Evolutionary conservation across 2,888 invertebrate species (phyloP).

Genomic region (Epistrophella euchroma): DNA sequence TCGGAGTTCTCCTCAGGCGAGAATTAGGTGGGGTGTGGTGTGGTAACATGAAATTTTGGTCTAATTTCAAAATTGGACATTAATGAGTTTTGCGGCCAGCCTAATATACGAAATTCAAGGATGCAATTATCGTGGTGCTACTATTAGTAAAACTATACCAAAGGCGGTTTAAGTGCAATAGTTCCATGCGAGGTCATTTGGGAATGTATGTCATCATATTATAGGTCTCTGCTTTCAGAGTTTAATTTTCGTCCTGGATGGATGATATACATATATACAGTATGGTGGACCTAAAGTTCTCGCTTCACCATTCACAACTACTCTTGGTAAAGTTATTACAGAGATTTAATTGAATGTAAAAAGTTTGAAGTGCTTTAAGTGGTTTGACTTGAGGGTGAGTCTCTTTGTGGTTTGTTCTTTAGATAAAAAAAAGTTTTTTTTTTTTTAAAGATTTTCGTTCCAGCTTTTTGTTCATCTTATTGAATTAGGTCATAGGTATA

Average conservation of each 20-base stretch:
- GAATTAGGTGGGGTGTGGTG: neutral
- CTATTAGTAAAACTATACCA: slow-evolving; percentile 9
- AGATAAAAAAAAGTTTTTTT: slow-evolving; percentile 25
- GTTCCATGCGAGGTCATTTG: neutral
- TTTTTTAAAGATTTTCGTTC: slow-evolving; percentile 38
- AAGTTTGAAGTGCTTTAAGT: slow-evolving; percentile 72
- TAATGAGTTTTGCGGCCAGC: slow-evolving; percentile 71
- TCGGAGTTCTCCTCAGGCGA: neutral
- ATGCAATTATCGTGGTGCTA: slow-evolving; percentile 60
- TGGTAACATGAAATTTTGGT: slow-evolving; percentile 48
- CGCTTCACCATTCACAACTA: slow-evolving; percentile 22
- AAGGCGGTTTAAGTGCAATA: slow-evolving; percentile 57
- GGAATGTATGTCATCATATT: slow-evolving; percentile 36
- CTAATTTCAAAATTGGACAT: slow-evolving; percentile 69
- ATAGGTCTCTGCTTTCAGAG: neutral
- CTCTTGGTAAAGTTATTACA: slow-evolving; percentile 42
- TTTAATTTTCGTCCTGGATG: neutral
- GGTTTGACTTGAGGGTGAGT: slow-evolving; percentile 51
- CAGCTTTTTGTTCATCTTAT: slow-evolving; percentile 17
- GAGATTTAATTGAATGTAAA: slow-evolving; percentile 74
- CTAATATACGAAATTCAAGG: slow-evolving; percentile 66
- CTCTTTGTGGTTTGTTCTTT: slow-evolving; percentile 27
- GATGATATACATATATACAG: neutral
- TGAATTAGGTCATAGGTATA: slow-evolving; percentile 59
- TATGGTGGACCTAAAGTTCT: slow-evolving; percentile 20